Evolutionary conservation across 1,140 invertebrate genomes (phyloP), one percentile per base, ranked within the genome.

Genomic region (Drosophila murphyi): DNA sequence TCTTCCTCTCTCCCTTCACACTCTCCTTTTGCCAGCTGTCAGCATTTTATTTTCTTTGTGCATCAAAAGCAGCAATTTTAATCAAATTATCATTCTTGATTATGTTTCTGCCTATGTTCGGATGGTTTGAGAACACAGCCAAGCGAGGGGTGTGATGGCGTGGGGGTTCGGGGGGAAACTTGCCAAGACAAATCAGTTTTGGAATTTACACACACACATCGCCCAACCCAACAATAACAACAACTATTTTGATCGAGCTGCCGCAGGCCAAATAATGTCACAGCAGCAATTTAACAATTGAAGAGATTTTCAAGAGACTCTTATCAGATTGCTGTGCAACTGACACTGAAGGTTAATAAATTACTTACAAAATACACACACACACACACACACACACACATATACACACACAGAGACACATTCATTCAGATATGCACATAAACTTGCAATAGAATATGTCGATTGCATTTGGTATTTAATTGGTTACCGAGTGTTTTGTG

Each of bases 61-160:
- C 82, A 81, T 86, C 82, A 86, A 86, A 86, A 80, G 75, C 67
- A 86, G 73, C 39, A 68, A 62, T 81, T 86, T 86, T 86, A 81
- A 86, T 86, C 82, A 87, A 86, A 86, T 86, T 81, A 78, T 51
- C 50, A 68, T 60, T 37, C 48, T 39, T 68, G 41, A 69, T 48
- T 61, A 60, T 68, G 50, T 67, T 41, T 59, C 39, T 39, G 48
- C 39, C 59, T 60, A 72, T 20, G 20, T 20, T 20, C 20, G 0
- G 20, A 20, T 20, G 20, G 20, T 20, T 20, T 20, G 20, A 20
- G 20, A 20, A 20, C 20, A 20, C 20, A 20, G 20, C 20, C 20
- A 20, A 20, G 20, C 20, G 20, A 20, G 20, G 20, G 20, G 20
- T 20, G 20, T 20, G 20, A 20, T 20, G 48, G 48, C 28, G 8